phyloP scores from a whole-genome alignment of 2,113 vertebrate genomes.

The Callaeas wilsoni region DNA sequence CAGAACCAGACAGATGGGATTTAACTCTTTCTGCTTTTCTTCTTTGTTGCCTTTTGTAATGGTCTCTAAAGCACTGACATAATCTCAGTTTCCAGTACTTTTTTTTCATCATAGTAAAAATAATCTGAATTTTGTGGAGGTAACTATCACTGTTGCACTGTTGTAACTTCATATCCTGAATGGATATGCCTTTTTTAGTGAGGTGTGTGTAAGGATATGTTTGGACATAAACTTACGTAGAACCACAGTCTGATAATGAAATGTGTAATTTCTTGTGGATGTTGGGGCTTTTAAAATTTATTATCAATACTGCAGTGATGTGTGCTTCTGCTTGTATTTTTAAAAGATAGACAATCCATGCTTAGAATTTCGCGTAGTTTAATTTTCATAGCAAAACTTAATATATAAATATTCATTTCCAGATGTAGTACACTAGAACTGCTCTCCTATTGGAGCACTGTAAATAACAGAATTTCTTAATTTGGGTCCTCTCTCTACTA shows the following conservation, averaged over 20 bases:
- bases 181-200: neutral
- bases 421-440: neutral
- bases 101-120: neutral
- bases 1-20: neutral
- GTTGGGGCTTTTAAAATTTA: neutral
- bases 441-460: neutral
- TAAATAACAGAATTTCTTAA: neutral
- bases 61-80: neutral
- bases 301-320: neutral
- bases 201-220: neutral
- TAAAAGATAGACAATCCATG: neutral
- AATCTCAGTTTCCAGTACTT: neutral
- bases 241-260: neutral
- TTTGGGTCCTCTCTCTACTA: neutral
- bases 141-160: neutral
- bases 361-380: fast-evolving
- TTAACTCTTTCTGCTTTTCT: neutral
- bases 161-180: neutral
- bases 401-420: neutral
- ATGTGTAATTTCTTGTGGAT: neutral
- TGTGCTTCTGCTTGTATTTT: neutral
- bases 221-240: neutral
- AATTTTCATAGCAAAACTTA: neutral
- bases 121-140: neutral
- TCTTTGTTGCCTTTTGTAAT: neutral